phyloP scores from a whole-genome alignment of 1,140 invertebrate genomes.

The Brachionus asplanchnoidis region DNA sequence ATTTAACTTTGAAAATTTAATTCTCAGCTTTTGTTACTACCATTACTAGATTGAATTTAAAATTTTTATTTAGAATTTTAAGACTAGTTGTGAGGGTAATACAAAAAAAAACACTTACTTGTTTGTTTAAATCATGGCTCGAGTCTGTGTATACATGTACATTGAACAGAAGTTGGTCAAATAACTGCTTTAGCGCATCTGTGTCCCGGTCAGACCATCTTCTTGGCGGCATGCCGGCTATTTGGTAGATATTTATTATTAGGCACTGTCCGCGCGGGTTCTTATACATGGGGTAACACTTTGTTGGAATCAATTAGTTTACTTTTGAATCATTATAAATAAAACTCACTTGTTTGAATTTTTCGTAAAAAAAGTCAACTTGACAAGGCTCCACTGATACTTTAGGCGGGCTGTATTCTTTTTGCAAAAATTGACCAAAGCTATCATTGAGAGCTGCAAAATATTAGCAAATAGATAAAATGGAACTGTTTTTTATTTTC shows the following conservation, averaged over 20 bases:
- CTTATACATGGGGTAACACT: constrained; percentile 41
- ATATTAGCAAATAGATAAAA: neutral
- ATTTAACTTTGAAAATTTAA: too few species aligned
- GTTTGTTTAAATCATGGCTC: neutral
- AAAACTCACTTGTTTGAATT: constrained; percentile 33
- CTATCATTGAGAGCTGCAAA: neutral
- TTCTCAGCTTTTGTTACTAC: too few species aligned
- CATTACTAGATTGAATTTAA: too few species aligned
- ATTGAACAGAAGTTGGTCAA: constrained; percentile 3
- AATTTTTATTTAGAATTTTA: too few species aligned
- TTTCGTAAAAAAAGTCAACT: constrained; percentile 39
- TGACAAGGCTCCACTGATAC: constrained; percentile 21
- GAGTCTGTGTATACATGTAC: constrained; percentile 30
- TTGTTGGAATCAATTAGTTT: neutral
- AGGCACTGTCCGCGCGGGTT: constrained; percentile 37
- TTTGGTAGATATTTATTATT: constrained; percentile 41
- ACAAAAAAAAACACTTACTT: neutral
- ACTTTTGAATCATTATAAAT: neutral
- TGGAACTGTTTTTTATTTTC: neutral
- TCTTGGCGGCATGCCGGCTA: constrained; percentile 18
- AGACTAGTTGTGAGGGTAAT: too few species aligned
- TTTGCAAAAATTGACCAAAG: neutral
- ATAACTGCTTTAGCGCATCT: neutral
- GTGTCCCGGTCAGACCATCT: constrained; percentile 39
- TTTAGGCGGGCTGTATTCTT: neutral